Conservation (phyloP, 2,797 vertebrate species). For the Manis javanica region DNA sequence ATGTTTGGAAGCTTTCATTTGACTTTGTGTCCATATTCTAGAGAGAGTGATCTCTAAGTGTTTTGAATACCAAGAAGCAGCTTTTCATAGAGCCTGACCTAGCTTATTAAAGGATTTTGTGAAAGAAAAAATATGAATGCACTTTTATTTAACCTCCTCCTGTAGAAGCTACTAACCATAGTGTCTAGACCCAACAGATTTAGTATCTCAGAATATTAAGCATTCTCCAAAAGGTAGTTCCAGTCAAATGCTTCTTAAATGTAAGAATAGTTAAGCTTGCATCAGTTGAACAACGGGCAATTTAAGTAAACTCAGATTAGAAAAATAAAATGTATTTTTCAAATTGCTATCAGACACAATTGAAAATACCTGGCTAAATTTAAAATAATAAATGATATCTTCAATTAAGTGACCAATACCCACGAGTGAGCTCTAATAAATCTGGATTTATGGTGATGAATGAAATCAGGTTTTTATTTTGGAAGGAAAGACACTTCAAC, state of each 20-base stretch:
- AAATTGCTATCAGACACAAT: neutral
- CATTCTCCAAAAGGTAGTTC: neutral
- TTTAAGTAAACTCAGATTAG: neutral
- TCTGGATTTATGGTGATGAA: neutral
- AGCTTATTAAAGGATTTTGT: conserved; percentile 9
- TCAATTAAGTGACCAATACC: neutral
- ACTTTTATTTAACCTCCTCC: neutral
- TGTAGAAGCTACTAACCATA: neutral
- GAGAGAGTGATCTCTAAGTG: neutral
- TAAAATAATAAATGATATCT: neutral
- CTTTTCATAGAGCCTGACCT: neutral
- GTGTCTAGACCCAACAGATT: neutral
- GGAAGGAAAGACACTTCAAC: neutral
- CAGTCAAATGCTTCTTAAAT: neutral
- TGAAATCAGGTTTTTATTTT: neutral
- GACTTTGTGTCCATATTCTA: fast-evolving
- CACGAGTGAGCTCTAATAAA: neutral
- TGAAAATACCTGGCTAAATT: neutral
- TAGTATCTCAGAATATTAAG: neutral
- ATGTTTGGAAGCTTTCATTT: neutral
- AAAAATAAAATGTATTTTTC: neutral
- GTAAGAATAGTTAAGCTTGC: neutral
- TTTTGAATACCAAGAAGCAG: neutral
- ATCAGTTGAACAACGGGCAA: neutral
- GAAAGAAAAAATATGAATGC: neutral